Evolutionary conservation across 2,113 vertebrate genomes (phyloP), one percentile per base, ranked within the genome.

Genomic region (Loxodonta africana): DNA sequence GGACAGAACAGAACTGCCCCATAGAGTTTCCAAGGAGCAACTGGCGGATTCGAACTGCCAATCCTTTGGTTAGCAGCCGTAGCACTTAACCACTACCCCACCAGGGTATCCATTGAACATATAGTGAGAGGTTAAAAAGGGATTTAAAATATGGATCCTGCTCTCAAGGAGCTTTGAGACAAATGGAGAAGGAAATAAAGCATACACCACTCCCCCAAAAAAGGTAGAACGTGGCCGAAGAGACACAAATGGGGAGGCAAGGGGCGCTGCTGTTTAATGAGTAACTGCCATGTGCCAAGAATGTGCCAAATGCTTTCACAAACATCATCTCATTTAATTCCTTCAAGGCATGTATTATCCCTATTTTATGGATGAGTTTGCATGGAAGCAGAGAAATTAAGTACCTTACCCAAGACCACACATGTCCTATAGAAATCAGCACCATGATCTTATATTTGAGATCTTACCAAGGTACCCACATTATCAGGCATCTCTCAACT

Each of bases 81-180:
- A 37, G 37, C 37, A 37, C 37, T 37, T 37, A 37, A 37, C 37
- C 37, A 37, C 37, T 37, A 37, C 2, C 37, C 37, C 37, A 37
- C 37, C 37, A 37, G 37, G 37, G 37, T 37, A 37, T 37, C 37
- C 76, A 44, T 20, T 37, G 44, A 91, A 48, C 87, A 81, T 0
- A 76, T 0, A 90, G 23, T 12, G 3, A 94, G 85, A 9, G 48
- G n/a, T 76, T 69, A 28, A 86, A 73, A 90, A 86, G 5, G 5
- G 2, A 85, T 90, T 95, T 90, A 90, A 96, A 95, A 83, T 60
- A 74, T 1, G 67, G 15, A 88, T 73, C 53, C 65, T 83, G 33
- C 30, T 76, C 69, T 74, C 46, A 77, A 87, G 44, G 87, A 30
- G 23, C 46, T 74, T 90, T 74, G 44, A 77, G 28, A 95, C 11